Base-by-base conservation (phyloP, 2,888 invertebrate genomes). In the Zygaena filipendulae region DNA sequence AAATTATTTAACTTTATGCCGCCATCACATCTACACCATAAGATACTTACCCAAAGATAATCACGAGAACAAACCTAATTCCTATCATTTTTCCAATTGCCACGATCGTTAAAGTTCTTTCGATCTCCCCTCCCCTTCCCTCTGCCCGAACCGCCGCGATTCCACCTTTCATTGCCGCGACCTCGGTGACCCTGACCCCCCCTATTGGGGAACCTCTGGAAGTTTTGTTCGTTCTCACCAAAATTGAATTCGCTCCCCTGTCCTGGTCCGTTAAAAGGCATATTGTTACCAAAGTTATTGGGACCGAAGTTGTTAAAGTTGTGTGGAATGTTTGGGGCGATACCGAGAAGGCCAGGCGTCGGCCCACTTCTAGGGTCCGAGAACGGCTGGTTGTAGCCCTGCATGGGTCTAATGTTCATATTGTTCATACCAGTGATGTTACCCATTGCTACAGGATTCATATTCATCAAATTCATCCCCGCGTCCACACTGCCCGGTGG, bases 271-370 rank as follows among this genome's bases (percentile, higher is more conserved):
- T 72, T 75, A 32, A 59, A 80, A 13, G 66, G 68, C 68, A 74
- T 68, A n/a, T n/a, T n/a, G 38, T 68, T 72, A 14, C 64, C 68
- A 39, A 64, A 79, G 46, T 68, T 77, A 46, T 68, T 70, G 12
- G 69, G 64, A 29, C 63, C 63, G 43, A 64, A 75, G 32, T 54
- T 60, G 48, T 71, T 75, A 35, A 71, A 77, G 47, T 75, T 81
- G 44, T 81, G 82, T 5, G 80, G 80, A 21, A 81, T 70, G 35
- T 79, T 81, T 13, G 82, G 82, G 21, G 82, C 79, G 48, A 85
- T 81, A 7, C 84, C 84, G 40, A 86, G 58, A 13, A 85, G 51
- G 1, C 85, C 84, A 1, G 84, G 84, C 44, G 81, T 46, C 33
- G 80, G 66, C 27, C 82, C 72, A 16, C 68, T 72, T 20, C 80